A percentile compares a stretch with the other conserved stretches of the same genome.
Evolutionary conservation across 2,113 vertebrate genomes (phyloP).

Genomic region (Rallus limicola): DNA sequence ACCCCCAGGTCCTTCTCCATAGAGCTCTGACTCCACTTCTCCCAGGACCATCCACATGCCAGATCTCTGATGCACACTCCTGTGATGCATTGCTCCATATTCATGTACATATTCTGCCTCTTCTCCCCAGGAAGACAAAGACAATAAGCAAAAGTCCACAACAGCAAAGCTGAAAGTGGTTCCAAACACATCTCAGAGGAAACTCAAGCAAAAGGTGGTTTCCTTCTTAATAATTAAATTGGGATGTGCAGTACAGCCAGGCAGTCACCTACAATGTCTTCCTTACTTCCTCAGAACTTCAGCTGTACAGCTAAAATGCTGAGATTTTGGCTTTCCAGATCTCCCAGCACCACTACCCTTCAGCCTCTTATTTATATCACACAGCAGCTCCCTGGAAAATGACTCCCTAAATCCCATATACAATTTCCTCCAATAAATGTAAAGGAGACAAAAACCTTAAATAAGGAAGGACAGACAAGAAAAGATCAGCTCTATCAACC

Average conservation of each 20-base stretch:
- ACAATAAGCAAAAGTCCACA: not conserved
- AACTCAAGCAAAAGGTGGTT: not conserved
- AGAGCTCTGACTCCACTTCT: not conserved
- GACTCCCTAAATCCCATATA: not conserved
- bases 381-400: not conserved
- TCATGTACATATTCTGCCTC: not conserved
- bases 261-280: not conserved
- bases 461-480: not conserved
- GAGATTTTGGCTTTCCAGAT: not conserved
- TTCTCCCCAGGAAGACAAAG: not conserved
- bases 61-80: accelerated
- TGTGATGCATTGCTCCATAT: accelerated
- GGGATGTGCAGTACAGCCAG: not conserved
- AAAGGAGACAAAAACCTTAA: not conserved
- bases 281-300: not conserved
- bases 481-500: too few relatives aligned
- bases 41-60: not conserved
- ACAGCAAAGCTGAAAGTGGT: not conserved
- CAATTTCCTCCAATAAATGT: not conserved
- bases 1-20: too few relatives aligned
- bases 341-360: not conserved
- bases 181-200: not conserved
- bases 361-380: not conserved
- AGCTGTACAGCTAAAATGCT: not conserved
- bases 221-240: not conserved